Base-by-base conservation (phyloP, 1,140 invertebrate species). In the Camponotus pennsylvanicus region DNA sequence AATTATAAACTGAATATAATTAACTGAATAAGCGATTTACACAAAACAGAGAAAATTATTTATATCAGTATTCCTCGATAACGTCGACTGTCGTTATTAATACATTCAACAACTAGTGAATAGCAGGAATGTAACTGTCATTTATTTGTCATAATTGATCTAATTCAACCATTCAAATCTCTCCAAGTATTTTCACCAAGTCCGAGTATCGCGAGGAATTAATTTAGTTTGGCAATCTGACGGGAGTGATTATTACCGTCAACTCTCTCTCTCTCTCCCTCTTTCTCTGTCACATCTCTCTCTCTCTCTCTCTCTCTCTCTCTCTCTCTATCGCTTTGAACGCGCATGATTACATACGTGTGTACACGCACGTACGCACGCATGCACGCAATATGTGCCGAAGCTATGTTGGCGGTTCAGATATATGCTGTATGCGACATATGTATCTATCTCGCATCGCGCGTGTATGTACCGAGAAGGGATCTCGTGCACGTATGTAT, bases 211-310 rank as follows among this genome's bases (percentile, higher is more conserved):
- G 52, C 66, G 64, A 57, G 49, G 52, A 83, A 61, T 83, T 75
- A 83, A 83, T 73, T 73, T 83, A 83, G 69, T 94, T 93, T 93
- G 94, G 92, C 94, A 94, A 93, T 94, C 93, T 93, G 91, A 93
- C 93, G 92, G n/a, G 64, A 93, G 90, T 91, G 92, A 93, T 92
- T 93, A 91, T 91, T 82, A 80, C 69, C 88, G 86, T 70, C 75
- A 70, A 86, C n/a, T 84, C 49, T 45, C 83, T 86, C 70, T 59
- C 67, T 78, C 67, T 66, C 80, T 85, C 87, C 71, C 84, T 32
- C 18, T 42, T 42, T n/a, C 42, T 86, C 69, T 59, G 77, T 77
- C 66, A 73, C 67, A 59, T 73, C 80, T 84, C 87, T 71, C 84
- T n/a, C 11, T 45, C 69, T 21, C 42, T 69, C 70, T 73, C 80